Evolutionary conservation across 1,140 invertebrate genomes (phyloP).

Genomic region (Hesperophylax magnus): DNA sequence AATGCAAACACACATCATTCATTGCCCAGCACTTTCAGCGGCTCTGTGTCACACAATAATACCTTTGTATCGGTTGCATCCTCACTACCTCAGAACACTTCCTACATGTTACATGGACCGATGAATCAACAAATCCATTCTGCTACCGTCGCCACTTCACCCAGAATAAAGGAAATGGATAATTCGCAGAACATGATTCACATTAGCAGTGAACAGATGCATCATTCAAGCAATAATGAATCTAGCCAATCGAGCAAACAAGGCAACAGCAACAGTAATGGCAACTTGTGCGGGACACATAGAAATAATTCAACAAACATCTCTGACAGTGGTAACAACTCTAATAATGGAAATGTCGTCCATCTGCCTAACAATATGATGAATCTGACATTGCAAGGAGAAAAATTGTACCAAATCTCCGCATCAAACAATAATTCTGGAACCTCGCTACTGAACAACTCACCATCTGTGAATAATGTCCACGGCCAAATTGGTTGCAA

Average conservation of each 20-base stretch:
- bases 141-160: neutral
- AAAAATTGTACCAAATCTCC: constrained; percentile 54
- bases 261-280: constrained; percentile 12
- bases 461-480: constrained; percentile 64
- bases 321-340: constrained; percentile 42
- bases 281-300: constrained; percentile 38
- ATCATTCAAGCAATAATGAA: constrained; percentile 22
- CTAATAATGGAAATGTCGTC: constrained; percentile 47
- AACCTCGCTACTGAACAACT: constrained; percentile 23
- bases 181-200: constrained; percentile 44
- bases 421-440: constrained; percentile 31
- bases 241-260: constrained; percentile 34
- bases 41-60: constrained; percentile 44
- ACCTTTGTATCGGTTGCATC: constrained; percentile 43
- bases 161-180: constrained; percentile 28
- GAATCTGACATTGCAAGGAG: constrained; percentile 54
- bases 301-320: constrained; percentile 34
- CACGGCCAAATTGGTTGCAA: constrained; percentile 60
- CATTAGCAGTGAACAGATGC: constrained; percentile 37
- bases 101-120: constrained; percentile 47
- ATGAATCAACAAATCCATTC: constrained; percentile 48
- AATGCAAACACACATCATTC: constrained; percentile 40
- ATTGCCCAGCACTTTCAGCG: constrained; percentile 13
- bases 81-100: constrained; percentile 32
- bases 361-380: constrained; percentile 54